Conservation (phyloP, 2,888 invertebrate genomes). For the Rapana venosa region DNA sequence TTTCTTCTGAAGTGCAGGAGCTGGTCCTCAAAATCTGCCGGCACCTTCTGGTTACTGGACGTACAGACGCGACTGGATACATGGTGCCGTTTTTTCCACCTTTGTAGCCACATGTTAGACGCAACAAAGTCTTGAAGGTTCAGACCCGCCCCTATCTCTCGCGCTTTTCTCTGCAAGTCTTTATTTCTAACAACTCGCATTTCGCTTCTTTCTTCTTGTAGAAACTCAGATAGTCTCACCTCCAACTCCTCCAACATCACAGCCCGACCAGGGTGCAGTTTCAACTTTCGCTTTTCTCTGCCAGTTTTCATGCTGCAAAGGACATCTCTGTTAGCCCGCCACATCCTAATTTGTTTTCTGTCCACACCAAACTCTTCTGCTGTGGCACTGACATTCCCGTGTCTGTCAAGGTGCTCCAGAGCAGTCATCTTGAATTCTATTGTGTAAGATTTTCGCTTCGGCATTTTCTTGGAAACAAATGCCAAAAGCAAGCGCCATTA, state of each 20-base stretch:
- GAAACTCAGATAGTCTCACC: slow-evolving; percentile 1
- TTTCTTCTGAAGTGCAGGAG: not conserved
- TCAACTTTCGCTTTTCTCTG: slow-evolving; percentile 2
- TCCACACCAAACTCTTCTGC: slow-evolving; percentile 18
- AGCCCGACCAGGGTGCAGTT: not conserved
- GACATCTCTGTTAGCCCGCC: slow-evolving; percentile 3
- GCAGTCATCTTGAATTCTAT: too few species aligned
- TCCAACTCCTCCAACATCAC: not conserved
- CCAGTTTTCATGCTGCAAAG: not conserved
- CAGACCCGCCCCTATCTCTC: not conserved
- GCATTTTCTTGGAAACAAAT: too few species aligned
- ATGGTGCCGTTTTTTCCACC: not conserved
- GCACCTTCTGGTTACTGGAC: not conserved
- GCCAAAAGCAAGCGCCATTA: too few species aligned
- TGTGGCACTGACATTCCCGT: slow-evolving; percentile 6
- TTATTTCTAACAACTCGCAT: not conserved
- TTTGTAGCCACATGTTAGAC: not conserved
- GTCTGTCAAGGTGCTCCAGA: too few species aligned
- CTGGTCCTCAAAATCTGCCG: slow-evolving; percentile 20
- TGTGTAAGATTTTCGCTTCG: too few species aligned
- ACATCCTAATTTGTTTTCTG: not conserved
- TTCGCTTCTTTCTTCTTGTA: not conserved
- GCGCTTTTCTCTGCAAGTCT: not conserved
- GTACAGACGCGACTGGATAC: not conserved
- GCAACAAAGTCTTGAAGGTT: not conserved